Percentiles rank a stretch among this genome's conserved stretches.
Evolutionary conservation across 1,140 invertebrate species (phyloP).

Genomic region (Limonius californicus): DNA sequence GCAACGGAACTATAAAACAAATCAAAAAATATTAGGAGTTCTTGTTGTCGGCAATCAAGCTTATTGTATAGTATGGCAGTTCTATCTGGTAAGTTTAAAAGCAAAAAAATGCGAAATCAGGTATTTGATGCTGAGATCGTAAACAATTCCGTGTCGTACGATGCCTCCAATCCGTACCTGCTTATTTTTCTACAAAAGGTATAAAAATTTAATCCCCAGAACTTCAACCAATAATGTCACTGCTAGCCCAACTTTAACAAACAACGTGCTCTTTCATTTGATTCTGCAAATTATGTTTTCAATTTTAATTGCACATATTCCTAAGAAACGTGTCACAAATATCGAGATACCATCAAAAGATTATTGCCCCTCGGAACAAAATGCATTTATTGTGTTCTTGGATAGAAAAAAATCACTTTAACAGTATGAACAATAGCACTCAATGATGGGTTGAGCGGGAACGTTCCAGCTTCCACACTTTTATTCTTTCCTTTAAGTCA

Average conservation of each 20-base stretch:
- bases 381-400: background rate
- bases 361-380: conserved; percentile 2
- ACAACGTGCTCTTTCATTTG: too few species aligned
- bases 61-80: too few species aligned
- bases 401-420: background rate
- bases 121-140: background rate
- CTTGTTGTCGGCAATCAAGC: too few species aligned
- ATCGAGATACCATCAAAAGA: background rate
- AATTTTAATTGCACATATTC: background rate
- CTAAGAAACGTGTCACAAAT: background rate
- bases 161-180: too few species aligned
- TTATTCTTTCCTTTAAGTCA: conserved; percentile 41
- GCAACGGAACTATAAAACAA: too few species aligned
- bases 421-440: background rate
- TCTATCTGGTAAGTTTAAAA: background rate
- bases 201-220: too few species aligned
- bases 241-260: too few species aligned
- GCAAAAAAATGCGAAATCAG: background rate
- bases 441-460: background rate
- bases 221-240: too few species aligned
- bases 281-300: too few species aligned
- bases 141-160: too few species aligned
- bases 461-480: conserved; percentile 35
- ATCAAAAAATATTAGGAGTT: too few species aligned
- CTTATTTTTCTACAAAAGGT: too few species aligned